Conservation (phyloP, 2,797 vertebrate species). For the Thripadectes ignobilis region DNA sequence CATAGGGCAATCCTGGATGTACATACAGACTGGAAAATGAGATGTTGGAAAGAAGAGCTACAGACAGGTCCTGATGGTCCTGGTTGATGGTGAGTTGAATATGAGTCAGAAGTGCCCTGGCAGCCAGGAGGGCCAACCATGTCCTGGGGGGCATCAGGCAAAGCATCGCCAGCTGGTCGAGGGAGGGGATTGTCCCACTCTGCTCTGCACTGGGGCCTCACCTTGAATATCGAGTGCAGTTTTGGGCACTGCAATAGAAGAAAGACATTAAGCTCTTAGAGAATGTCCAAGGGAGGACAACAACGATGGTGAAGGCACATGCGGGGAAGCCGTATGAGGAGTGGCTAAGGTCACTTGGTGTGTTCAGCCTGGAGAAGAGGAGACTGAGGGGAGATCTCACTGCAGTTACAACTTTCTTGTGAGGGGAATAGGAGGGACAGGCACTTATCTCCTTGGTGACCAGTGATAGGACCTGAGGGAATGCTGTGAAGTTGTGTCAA, state of each 20-base stretch:
- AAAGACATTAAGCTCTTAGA: neutral
- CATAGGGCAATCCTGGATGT: neutral
- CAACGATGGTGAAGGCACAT: neutral
- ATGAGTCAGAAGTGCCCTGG: neutral
- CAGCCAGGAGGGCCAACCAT: neutral
- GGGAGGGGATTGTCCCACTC: neutral
- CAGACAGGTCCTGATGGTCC: neutral
- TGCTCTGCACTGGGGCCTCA: neutral
- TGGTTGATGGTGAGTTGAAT: neutral
- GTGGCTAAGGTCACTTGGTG: neutral
- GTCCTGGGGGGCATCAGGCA: neutral
- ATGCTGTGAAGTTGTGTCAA: neutral
- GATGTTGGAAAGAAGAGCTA: neutral
- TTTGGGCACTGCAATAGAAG: neutral
- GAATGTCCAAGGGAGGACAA: neutral
- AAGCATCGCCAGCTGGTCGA: fast-evolving
- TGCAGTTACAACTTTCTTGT: neutral
- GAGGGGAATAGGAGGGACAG: neutral
- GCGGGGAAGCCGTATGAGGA: neutral
- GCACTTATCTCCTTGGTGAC: neutral
- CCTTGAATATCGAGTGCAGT: neutral
- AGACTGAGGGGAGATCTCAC: neutral
- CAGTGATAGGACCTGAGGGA: neutral
- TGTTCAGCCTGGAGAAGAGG: neutral
- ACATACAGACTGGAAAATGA: neutral